phyloP scores from a whole-genome alignment of 2,888 invertebrate species.

The Acanthococcus lagerstroemiae region DNA sequence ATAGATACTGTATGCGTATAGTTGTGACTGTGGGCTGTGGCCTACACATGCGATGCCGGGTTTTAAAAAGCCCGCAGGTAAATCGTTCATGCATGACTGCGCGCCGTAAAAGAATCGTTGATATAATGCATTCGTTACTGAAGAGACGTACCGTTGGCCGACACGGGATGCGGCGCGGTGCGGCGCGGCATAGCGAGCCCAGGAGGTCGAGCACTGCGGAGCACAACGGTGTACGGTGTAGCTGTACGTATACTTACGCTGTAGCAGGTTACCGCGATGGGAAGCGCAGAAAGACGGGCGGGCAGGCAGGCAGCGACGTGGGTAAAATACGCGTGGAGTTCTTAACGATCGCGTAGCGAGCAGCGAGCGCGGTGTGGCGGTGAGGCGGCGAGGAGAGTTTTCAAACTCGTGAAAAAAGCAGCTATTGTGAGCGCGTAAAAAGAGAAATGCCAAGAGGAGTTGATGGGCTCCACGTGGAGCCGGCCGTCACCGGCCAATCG shows the following conservation, averaged over 20 bases:
- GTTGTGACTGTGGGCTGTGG: too few species aligned
- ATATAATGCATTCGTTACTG: slow-evolving; percentile 23
- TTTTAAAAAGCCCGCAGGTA: slow-evolving; percentile 25
- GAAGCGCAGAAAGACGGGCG: not conserved
- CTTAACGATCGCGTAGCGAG: slow-evolving; percentile 8
- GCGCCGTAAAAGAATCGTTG: slow-evolving; percentile 26
- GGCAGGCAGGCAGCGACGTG: slow-evolving; percentile 6
- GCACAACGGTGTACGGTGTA: not conserved
- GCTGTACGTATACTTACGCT: not conserved
- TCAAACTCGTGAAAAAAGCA: slow-evolving; percentile 27
- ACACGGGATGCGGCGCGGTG: not conserved
- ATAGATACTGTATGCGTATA: too few species aligned
- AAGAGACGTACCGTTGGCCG: slow-evolving; percentile 9
- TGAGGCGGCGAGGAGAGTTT: not conserved
- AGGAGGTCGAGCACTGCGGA: not conserved
- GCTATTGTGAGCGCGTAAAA: slow-evolving; percentile 25
- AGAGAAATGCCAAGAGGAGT: slow-evolving; percentile 17
- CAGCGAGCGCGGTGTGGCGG: slow-evolving; percentile 4
- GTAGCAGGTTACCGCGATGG: not conserved
- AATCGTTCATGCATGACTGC: slow-evolving; percentile 29
- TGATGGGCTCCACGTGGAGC: slow-evolving; percentile 23
- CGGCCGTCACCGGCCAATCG: slow-evolving; percentile 10
- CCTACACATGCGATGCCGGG: slow-evolving; percentile 24
- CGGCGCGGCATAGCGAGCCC: not conserved
- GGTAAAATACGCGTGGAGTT: slow-evolving; percentile 26